Conservation (phyloP, 2,113 vertebrate species). For the Galemys pyrenaicus region DNA sequence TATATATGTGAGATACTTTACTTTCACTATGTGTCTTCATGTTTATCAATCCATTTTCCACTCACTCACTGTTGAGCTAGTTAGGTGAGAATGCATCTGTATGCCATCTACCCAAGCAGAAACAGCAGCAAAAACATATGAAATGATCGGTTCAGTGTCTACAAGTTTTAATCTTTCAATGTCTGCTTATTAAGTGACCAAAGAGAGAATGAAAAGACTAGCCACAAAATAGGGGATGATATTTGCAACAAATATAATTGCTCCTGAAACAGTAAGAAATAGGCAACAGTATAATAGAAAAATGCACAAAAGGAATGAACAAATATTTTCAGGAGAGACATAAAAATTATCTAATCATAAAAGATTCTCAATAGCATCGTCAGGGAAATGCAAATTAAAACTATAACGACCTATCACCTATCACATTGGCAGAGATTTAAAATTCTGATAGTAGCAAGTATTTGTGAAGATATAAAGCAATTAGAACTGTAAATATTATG, state of each 20-base stretch:
- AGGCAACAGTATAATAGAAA: not conserved
- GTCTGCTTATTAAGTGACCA: slow-evolving; percentile 6
- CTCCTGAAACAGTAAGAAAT: not conserved
- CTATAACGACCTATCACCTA: not conserved
- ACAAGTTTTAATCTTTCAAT: slow-evolving; percentile 17
- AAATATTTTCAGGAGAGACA: not conserved
- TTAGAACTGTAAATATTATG: not conserved
- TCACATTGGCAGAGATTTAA: not conserved
- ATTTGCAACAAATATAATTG: not conserved
- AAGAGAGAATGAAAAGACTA: not conserved
- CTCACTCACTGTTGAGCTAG: not conserved
- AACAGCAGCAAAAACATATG: not conserved
- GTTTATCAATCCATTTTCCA: not conserved
- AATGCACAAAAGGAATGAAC: not conserved
- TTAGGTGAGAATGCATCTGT: not conserved
- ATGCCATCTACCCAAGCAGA: not conserved
- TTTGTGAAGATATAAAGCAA: slow-evolving; percentile 15
- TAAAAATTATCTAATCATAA: not conserved
- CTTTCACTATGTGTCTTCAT: not conserved
- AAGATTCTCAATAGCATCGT: not conserved
- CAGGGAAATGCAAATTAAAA: slow-evolving; percentile 45
- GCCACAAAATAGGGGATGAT: not conserved
- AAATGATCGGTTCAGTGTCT: slow-evolving; percentile 12
- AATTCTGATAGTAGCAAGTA: not conserved
- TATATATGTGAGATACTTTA: not conserved